These are phyloP conservation scores for Chiloscyllium plagiosum DNA, from an alignment of 2,113 vertebrate species.

Conservation along the genomic window DNA sequence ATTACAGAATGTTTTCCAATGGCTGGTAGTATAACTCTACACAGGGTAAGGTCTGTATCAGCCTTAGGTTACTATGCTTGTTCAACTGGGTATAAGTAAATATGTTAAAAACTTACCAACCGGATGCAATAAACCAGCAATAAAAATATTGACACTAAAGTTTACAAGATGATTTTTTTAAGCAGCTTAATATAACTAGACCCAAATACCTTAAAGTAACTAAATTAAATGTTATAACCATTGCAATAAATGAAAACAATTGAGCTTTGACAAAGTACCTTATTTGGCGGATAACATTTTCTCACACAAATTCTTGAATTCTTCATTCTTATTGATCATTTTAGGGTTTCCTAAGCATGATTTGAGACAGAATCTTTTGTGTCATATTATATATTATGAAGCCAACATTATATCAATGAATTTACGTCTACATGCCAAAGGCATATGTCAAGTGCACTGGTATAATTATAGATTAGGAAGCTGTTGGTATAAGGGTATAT, in stretches of 20 bases:
- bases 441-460: not conserved
- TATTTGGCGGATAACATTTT: not conserved
- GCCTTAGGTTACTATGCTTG: not conserved
- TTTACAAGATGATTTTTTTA: constrained; percentile 16
- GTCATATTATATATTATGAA: not conserved
- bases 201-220: constrained; percentile 19
- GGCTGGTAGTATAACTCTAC: not conserved
- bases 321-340: not conserved
- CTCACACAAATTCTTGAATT: not conserved
- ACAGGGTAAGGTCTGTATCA: not conserved
- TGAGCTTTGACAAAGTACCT: constrained; percentile 18
- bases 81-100: not conserved
- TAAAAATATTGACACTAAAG: not conserved
- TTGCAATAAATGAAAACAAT: constrained; percentile 9
- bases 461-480: not conserved
- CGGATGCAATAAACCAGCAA: constrained; percentile 3
- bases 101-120: not conserved
- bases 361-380: not conserved
- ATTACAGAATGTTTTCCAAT: not conserved
- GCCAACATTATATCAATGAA: not conserved
- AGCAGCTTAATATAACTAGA: constrained; percentile 16
- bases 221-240: constrained; percentile 2
- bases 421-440: not conserved
- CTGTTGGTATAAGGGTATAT: not conserved
- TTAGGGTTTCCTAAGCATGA: not conserved